Evolutionary conservation across 2,888 invertebrate species (phyloP).

Genomic region (Rapana venosa): DNA sequence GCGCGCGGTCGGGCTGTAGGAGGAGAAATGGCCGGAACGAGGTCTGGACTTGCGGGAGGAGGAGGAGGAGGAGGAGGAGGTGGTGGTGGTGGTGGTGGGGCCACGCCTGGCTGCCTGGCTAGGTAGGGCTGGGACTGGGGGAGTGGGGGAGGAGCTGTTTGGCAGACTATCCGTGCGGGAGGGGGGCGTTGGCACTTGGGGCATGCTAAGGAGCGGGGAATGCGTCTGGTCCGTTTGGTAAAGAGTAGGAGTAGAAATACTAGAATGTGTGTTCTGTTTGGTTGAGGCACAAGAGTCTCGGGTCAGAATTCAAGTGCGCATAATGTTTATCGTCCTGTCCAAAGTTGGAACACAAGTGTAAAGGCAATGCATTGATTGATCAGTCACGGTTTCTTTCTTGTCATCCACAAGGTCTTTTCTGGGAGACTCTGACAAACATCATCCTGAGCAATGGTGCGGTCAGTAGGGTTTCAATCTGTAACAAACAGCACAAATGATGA

Average conservation of each 20-base stretch:
- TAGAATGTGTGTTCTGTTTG: background rate
- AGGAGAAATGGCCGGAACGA: slow-evolving; percentile 36
- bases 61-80: background rate
- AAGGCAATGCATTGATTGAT: background rate
- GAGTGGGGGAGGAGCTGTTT: slow-evolving; percentile 42
- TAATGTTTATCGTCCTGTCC: too few relatives aligned
- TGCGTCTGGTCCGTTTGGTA: background rate
- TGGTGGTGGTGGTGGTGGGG: background rate
- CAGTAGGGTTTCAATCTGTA: background rate
- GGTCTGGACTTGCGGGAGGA: slow-evolving; percentile 35
- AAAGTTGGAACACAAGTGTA: background rate
- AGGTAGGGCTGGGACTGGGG: slow-evolving; percentile 44
- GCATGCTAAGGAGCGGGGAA: slow-evolving; percentile 47
- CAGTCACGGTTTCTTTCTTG: background rate
- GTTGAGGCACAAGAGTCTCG: background rate
- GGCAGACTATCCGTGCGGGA: slow-evolving; percentile 55
- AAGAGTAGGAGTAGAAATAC: background rate
- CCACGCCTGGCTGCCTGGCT: slow-evolving; percentile 35
- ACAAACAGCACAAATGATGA: background rate
- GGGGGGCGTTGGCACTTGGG: slow-evolving; percentile 53
- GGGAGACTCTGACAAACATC: background rate
- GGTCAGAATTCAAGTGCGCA: too few relatives aligned
- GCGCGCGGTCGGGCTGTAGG: slow-evolving; percentile 17
- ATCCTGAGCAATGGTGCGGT: background rate
- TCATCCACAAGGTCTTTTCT: background rate